Evolutionary conservation across 2,797 vertebrate genomes (phyloP).

Genomic region (Vireo griseus): DNA sequence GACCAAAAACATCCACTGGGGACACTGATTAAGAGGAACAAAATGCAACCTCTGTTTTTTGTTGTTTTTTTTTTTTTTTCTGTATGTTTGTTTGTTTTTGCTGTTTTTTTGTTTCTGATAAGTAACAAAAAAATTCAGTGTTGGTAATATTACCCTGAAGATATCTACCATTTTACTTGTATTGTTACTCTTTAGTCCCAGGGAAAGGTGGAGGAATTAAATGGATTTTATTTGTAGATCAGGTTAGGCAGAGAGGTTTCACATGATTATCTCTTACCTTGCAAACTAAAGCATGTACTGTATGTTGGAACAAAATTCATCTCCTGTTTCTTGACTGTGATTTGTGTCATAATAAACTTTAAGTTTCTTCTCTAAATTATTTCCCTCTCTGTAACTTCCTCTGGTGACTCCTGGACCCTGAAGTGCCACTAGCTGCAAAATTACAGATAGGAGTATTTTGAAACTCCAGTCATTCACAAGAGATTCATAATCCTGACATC

Average conservation of each 20-base stretch:
- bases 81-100: neutral
- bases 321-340: neutral
- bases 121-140: neutral
- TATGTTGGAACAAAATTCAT: neutral
- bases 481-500: neutral
- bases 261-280: neutral
- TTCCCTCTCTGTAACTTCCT: neutral
- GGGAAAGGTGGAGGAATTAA: neutral
- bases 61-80: too few relatives aligned
- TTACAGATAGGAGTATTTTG: neutral
- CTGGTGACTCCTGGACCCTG: neutral
- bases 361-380: neutral
- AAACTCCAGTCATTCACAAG: neutral
- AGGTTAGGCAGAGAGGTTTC: neutral
- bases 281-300: neutral
- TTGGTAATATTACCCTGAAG: neutral
- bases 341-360: neutral
- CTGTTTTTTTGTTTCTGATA: neutral
- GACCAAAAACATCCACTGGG: neutral
- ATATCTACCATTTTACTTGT: neutral
- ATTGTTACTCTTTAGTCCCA: neutral
- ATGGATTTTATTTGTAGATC: neutral
- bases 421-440: neutral
- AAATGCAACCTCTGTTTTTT: neutral
- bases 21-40: neutral